A percentile compares a stretch with the other conserved stretches of the same genome.
These are phyloP conservation scores for Grammomys surdaster DNA, from an alignment of 2,113 vertebrate species.

Conservation along the genomic window DNA sequence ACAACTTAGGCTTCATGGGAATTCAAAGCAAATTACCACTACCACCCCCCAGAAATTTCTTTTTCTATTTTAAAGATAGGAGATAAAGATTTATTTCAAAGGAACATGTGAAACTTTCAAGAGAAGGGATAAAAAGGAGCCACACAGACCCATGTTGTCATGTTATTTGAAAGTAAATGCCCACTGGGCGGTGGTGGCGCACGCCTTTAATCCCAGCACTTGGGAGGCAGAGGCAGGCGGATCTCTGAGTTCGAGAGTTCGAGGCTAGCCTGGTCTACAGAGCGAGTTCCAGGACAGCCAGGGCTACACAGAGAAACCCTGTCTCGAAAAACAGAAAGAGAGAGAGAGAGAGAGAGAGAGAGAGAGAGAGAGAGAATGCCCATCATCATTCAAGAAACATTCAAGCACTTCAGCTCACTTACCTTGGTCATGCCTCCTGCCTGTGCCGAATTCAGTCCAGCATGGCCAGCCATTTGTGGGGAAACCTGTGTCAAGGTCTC, in stretches of 20 bases:
- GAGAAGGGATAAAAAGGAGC: not conserved
- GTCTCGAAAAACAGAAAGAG: no score
- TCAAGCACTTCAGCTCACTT: slow-evolving; percentile 78
- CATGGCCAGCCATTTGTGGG: slow-evolving; percentile 91
- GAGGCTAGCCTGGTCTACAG: no score
- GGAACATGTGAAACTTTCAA: not conserved
- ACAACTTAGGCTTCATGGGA: not conserved
- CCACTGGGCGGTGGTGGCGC: no score
- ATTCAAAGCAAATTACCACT: not conserved
- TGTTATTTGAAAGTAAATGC: not conserved
- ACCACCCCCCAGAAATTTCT: not conserved
- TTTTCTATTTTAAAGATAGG: slow-evolving; percentile 14
- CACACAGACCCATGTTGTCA: no score
- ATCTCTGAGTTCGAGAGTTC: no score
- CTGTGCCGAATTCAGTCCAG: slow-evolving; percentile 92
- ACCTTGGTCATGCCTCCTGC: slow-evolving; percentile 96
- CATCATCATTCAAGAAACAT: not conserved
- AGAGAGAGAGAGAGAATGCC: not conserved
- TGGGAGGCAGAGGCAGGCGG: no score
- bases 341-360: no score
- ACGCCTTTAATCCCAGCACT: no score
- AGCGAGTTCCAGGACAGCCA: no score
- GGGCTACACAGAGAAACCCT: no score
- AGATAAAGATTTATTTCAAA: not conserved
- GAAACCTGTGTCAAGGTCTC: slow-evolving; percentile 96